phyloP scores from a whole-genome alignment of 2,797 vertebrate genomes.

The Australoheros facetus region DNA sequence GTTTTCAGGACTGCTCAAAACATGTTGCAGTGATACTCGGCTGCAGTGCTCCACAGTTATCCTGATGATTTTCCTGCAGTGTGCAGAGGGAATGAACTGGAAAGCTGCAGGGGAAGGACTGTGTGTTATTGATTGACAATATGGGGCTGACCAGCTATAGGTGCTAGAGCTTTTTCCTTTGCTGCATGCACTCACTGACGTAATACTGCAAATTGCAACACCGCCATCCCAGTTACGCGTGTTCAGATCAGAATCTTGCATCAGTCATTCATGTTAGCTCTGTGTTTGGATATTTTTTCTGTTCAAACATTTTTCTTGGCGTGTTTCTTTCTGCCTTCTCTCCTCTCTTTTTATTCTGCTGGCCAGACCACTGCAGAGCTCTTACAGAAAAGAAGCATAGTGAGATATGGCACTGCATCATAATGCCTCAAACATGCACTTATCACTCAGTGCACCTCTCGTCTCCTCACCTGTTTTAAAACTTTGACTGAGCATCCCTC shows the following conservation, averaged over 20 bases:
- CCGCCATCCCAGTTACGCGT: background rate
- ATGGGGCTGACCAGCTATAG: conserved; percentile 43
- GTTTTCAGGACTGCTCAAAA: background rate
- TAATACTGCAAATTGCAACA: conserved; percentile 14
- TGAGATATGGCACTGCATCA: conserved; percentile 77
- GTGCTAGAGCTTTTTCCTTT: conserved; percentile 23
- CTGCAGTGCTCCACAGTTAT: conserved; percentile 15
- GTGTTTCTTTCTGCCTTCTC: conserved; percentile 10
- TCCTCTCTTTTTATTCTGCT: conserved; percentile 19
- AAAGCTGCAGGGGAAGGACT: conserved; percentile 57
- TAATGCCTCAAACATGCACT: conserved; percentile 68
- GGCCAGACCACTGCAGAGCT: conserved; percentile 71
- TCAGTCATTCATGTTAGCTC: conserved; percentile 23
- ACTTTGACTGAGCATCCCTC: conserved; percentile 15
- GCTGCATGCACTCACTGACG: conserved; percentile 37
- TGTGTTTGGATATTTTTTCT: conserved; percentile 22
- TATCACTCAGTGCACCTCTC: conserved; percentile 49
- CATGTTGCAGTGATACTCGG: conserved; percentile 5
- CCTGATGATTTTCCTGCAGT: conserved; percentile 56
- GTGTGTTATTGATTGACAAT: conserved; percentile 71
- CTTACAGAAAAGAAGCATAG: conserved; percentile 70
- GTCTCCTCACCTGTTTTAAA: conserved; percentile 19
- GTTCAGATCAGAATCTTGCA: conserved; percentile 14
- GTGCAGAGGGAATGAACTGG: conserved; percentile 34
- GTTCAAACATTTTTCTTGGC: conserved; percentile 27